Evolutionary conservation across 2,888 invertebrate species (phyloP).

Genomic region (Chaitophorus viminalis): DNA sequence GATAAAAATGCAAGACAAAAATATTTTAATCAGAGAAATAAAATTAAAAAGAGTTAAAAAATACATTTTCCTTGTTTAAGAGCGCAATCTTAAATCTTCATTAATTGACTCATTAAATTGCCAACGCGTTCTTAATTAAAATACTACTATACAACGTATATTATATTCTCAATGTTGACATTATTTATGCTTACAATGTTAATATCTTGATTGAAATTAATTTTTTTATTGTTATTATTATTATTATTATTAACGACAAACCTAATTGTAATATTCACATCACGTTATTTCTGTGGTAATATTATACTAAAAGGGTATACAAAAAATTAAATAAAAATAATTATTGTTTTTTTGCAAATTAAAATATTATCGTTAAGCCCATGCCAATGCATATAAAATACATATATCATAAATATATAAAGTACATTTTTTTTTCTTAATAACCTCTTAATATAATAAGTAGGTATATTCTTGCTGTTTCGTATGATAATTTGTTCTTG

Average conservation of each 20-base stretch:
- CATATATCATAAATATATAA: too few species aligned
- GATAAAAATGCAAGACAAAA: neutral
- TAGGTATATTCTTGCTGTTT: neutral
- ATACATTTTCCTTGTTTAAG: neutral
- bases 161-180: neutral
- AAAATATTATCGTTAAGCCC: neutral
- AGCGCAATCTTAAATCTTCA: constrained; percentile 15
- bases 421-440: neutral
- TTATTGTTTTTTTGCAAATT: neutral
- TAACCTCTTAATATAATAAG: neutral
- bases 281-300: neutral
- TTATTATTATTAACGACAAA: neutral
- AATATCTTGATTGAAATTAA: neutral
- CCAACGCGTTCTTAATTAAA: constrained; percentile 22
- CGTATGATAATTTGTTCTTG: neutral
- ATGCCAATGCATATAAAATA: neutral
- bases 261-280: neutral
- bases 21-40: neutral
- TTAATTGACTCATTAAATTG: constrained; percentile 17
- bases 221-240: neutral
- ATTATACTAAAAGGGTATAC: neutral
- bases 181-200: neutral
- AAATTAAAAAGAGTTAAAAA: neutral
- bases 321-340: neutral
- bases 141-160: neutral